Evolutionary conservation across 2,888 invertebrate genomes (phyloP), one percentile per base, ranked within the genome.

Genomic region (Drosophila limbata): DNA sequence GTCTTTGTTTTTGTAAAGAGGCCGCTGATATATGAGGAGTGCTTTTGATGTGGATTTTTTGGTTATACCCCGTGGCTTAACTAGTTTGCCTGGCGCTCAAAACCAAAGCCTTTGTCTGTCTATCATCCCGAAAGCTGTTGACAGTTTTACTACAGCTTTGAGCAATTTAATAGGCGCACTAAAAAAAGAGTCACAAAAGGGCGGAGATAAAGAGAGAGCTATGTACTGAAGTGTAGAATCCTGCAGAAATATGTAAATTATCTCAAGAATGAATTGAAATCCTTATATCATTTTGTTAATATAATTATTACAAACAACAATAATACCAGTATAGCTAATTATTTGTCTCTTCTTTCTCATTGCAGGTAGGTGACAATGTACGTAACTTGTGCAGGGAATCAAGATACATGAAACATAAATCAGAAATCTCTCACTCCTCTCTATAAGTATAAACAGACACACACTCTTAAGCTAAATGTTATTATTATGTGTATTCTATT

Each of bases 311-410:
- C 42, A 5, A 45, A 21, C 9, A 25, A 25, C 6, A 25, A 45
- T 5, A 25, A 25, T 25, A 6, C 25, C 8, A 28, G 28, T 25
- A 25, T 42, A 4, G 21, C 21, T 35, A 57, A 57, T 40, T n/a
- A 4, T 3, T 15, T 39, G 13, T 25, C 4, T 57, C 9, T 55
- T 21, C 59, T 62, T 73, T 91, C 51, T 91, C 82, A 73, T 91
- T 91, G 28, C 91, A 91, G 91, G 92, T 91, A 91, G 90, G 92
- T 91, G 92, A 91, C 90, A 91, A 91, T 92, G 90, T 91, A 90
- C 90, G 91, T 91, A 79, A 82, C 66, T 73, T 55, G 56, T 71
- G 64, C 44, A 35, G 47, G 31, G 15, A n/a, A n/a, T 13, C 35
- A 35, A 28, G 37, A 53, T 25, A 45, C 28, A 31, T 13, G 13